These are phyloP conservation scores for Sciaenops ocellatus DNA, from an alignment of 2,797 vertebrate genomes.

Conservation along the genomic window DNA sequence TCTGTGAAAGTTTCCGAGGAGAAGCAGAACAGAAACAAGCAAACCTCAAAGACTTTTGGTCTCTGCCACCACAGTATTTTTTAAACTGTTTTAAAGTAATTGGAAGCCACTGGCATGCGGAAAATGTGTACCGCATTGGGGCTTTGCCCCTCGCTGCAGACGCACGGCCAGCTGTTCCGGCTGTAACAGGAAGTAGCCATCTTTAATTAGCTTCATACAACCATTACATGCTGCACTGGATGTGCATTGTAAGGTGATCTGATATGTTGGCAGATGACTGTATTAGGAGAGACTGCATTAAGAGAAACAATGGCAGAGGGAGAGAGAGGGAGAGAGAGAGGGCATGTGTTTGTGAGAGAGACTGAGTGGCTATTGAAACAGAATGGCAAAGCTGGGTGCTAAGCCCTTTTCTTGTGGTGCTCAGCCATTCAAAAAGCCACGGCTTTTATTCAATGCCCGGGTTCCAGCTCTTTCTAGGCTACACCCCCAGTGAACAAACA, in stretches of 20 bases:
- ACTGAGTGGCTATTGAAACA: conserved; percentile 73
- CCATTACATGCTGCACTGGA: conserved; percentile 68
- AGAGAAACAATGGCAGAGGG: conserved; percentile 62
- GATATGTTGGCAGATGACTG: conserved; percentile 76
- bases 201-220: conserved; percentile 77
- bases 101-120: conserved; percentile 80
- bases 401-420: conserved; percentile 81
- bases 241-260: conserved; percentile 72
- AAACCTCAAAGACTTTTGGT: conserved; percentile 74
- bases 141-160: conserved; percentile 70
- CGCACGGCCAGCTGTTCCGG: conserved; percentile 77
- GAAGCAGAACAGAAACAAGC: conserved; percentile 68
- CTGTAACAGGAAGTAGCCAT: conserved; percentile 73
- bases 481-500: conserved; percentile 75
- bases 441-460: conserved; percentile 77
- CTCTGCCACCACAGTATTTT: conserved; percentile 61
- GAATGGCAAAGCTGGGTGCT: conserved; percentile 78
- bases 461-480: conserved; percentile 79
- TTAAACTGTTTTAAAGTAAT: conserved; percentile 80
- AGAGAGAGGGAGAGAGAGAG: conserved; percentile 16
- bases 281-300: conserved; percentile 63
- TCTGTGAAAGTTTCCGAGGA: conserved; percentile 63
- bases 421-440: conserved; percentile 80
- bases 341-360: conserved; percentile 65
- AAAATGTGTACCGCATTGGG: conserved; percentile 76